phyloP scores from a whole-genome alignment of 2,888 invertebrate genomes.

The Polydrusus tereticollis region DNA sequence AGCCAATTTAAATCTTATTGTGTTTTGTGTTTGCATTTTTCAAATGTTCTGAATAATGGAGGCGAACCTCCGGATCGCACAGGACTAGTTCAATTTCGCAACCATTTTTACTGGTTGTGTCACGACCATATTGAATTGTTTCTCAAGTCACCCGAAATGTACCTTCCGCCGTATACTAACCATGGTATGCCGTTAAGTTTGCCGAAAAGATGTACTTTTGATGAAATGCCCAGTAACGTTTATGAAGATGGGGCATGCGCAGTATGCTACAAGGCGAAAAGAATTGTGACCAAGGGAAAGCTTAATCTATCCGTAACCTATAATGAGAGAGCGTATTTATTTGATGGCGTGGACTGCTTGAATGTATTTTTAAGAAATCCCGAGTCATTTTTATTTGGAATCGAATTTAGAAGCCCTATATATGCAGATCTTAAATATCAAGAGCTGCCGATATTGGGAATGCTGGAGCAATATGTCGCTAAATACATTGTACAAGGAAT shows the following conservation, averaged over 20 bases:
- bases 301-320: conserved; percentile 68
- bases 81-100: conserved; percentile 71
- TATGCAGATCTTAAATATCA: conserved; percentile 68
- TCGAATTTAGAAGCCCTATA: conserved; percentile 62
- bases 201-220: conserved; percentile 63
- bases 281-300: conserved; percentile 68
- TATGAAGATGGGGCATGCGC: conserved; percentile 73
- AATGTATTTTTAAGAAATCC: conserved; percentile 70
- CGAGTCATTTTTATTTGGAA: conserved; percentile 67
- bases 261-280: conserved; percentile 73
- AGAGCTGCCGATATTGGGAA: conserved; percentile 72
- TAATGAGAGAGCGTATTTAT: conserved; percentile 70
- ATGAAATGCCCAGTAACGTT: conserved; percentile 58
- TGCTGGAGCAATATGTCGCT: conserved; percentile 73
- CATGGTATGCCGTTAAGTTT: conserved; percentile 67
- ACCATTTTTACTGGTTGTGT: conserved; percentile 75
- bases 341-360: conserved; percentile 70
- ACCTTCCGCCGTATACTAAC: conserved; percentile 64
- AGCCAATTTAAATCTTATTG: conserved; percentile 71
- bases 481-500: conserved; percentile 71
- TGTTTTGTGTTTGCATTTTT: conserved; percentile 70
- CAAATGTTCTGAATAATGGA: conserved; percentile 63
- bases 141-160: conserved; percentile 65
- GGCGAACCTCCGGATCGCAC: conserved; percentile 69
- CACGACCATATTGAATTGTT: conserved; percentile 69